These are phyloP conservation scores for Sternotherus odoratus DNA, from an alignment of 2,797 vertebrate species.

Conservation along the genomic window DNA sequence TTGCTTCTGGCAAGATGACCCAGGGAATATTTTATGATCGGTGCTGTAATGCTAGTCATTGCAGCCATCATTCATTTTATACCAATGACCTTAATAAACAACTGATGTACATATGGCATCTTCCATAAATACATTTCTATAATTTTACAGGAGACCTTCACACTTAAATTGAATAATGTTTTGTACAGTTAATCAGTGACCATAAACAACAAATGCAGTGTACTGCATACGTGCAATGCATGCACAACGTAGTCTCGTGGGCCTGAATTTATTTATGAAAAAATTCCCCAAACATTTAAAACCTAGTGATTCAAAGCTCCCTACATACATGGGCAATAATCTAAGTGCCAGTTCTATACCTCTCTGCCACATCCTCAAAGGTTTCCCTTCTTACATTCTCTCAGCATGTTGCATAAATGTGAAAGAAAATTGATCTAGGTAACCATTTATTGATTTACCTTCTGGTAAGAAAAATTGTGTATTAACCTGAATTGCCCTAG, in stretches of 20 bases:
- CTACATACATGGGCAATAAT: constrained; percentile 55
- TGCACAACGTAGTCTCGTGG: constrained; percentile 5
- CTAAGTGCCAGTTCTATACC: constrained; percentile 65
- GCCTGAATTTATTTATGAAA: neutral
- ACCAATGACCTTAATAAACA: constrained; percentile 69
- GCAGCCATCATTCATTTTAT: constrained; percentile 58
- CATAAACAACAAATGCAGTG: constrained; percentile 46
- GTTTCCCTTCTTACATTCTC: constrained; percentile 72
- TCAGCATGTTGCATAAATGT: constrained; percentile 73
- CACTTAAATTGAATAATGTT: constrained; percentile 59
- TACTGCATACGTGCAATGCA: constrained; percentile 20
- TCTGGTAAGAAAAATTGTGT: constrained; percentile 72
- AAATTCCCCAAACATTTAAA: neutral
- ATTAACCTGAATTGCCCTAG: constrained; percentile 71
- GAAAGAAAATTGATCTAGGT: constrained; percentile 78
- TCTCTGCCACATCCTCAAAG: constrained; percentile 57
- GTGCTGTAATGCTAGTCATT: constrained; percentile 13
- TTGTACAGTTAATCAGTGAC: constrained; percentile 64
- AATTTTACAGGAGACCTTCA: constrained; percentile 67
- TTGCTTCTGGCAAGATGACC: constrained; percentile 37
- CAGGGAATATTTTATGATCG: neutral
- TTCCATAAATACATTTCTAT: constrained; percentile 63
- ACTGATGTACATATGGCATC: constrained; percentile 52
- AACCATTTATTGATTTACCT: constrained; percentile 72
- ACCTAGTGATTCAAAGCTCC: constrained; percentile 60